Evolutionary conservation across 2,888 invertebrate genomes (phyloP).

Genomic region (Taphrorychus bicolor): DNA sequence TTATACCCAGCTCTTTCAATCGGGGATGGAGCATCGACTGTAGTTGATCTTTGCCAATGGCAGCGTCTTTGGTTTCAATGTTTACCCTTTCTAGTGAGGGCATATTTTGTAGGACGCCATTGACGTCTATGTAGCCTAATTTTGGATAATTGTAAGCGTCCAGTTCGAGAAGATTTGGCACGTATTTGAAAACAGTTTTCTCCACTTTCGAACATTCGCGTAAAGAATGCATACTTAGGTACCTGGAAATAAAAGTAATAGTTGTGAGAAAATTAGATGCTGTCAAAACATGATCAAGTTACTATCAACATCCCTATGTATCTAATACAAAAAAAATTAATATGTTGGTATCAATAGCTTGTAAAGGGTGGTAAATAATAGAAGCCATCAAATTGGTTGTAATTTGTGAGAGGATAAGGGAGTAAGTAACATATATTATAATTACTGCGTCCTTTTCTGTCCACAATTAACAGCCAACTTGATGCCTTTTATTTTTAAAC

Average conservation of each 20-base stretch:
- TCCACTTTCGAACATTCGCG: conserved; percentile 78
- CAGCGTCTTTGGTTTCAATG: conserved; percentile 85
- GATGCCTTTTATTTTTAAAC: too few relatives aligned
- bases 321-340: too few relatives aligned
- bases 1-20: conserved; percentile 74
- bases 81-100: conserved; percentile 78
- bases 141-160: conserved; percentile 79
- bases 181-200: conserved; percentile 77
- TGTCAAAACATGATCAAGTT: too few relatives aligned
- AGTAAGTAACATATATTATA: too few relatives aligned
- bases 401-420: too few relatives aligned
- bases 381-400: too few relatives aligned
- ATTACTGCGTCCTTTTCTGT: too few relatives aligned
- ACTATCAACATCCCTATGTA: too few relatives aligned
- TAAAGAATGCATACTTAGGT: conserved; percentile 72
- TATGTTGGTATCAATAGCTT: too few relatives aligned
- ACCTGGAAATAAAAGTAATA: conserved; percentile 68
- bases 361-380: too few relatives aligned
- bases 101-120: conserved; percentile 79
- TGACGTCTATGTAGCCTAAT: conserved; percentile 84
- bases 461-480: too few relatives aligned
- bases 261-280: too few relatives aligned
- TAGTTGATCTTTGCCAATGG: conserved; percentile 81
- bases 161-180: conserved; percentile 74
- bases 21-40: conserved; percentile 81